Evolutionary conservation across 1,140 invertebrate species (phyloP).

Genomic region (Ips nitidus): DNA sequence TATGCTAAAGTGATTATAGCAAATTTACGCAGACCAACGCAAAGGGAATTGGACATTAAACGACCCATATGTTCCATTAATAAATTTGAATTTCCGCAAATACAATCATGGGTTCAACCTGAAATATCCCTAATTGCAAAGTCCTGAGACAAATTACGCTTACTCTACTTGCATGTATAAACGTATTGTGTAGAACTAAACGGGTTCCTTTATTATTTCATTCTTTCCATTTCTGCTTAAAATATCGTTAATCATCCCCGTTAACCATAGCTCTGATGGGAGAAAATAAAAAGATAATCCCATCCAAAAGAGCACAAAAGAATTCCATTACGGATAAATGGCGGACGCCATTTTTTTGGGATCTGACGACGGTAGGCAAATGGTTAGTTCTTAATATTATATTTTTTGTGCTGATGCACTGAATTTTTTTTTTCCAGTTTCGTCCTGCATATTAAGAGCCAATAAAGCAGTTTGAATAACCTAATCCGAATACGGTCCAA

Average conservation of each 20-base stretch:
- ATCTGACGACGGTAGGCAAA: too few species aligned
- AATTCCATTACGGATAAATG: slow-evolving; percentile 10
- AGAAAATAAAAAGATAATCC: slow-evolving; percentile 15
- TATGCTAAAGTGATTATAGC: background rate
- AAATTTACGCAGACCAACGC: background rate
- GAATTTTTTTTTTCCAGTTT: too few species aligned
- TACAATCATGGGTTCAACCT: too few species aligned
- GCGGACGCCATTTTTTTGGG: background rate
- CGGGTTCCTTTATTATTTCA: background rate
- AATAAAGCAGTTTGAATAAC: slow-evolving; percentile 2
- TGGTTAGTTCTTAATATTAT: too few species aligned
- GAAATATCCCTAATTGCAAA: too few species aligned
- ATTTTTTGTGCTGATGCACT: too few species aligned
- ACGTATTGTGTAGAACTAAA: too few species aligned
- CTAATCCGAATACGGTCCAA: background rate
- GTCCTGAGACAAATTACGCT: too few species aligned
- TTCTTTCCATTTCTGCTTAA: slow-evolving; percentile 8
- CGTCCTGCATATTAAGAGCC: background rate
- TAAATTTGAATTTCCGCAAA: slow-evolving; percentile 4
- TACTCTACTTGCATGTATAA: too few species aligned
- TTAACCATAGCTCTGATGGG: background rate
- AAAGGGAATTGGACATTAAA: background rate
- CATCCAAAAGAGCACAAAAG: background rate
- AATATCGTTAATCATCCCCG: slow-evolving; percentile 6
- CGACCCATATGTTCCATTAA: slow-evolving; percentile 1